Percentiles rank a stretch among this genome's conserved stretches.
phyloP scores from a whole-genome alignment of 2,797 vertebrate species.

The Loris lydekkerianus region DNA sequence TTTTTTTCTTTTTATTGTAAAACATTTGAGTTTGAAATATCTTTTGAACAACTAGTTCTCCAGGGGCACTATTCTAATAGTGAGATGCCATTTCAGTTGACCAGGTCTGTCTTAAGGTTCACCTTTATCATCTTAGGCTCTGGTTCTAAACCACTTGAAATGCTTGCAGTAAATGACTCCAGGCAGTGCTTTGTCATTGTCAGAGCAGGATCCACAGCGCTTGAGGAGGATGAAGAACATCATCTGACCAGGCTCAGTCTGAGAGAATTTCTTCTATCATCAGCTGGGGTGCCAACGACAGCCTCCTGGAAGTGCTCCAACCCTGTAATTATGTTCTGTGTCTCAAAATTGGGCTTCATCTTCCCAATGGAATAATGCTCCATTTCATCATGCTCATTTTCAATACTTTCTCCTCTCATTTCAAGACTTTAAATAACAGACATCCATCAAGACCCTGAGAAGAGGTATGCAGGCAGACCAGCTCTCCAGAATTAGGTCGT shows the following conservation, averaged over 20 bases:
- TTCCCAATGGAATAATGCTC: conserved; percentile 76
- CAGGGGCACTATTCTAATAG: no score
- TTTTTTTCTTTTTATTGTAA: no score
- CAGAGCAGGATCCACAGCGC: neutral
- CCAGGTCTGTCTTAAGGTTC: no score
- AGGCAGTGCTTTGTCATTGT: neutral
- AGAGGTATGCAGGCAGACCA: neutral
- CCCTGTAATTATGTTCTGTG: conserved; percentile 65
- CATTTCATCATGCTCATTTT: conserved; percentile 73
- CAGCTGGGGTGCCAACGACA: conserved; percentile 11
- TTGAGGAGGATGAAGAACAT: neutral
- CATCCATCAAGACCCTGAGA: conserved; percentile 39
- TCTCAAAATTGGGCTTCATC: conserved; percentile 58
- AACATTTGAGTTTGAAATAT: no score
- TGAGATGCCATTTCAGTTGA: no score
- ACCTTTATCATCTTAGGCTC: no score
- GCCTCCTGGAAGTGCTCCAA: conserved; percentile 63
- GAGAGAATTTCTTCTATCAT: conserved; percentile 10
- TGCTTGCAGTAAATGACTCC: neutral
- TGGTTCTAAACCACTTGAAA: no score
- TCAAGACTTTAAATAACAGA: conserved; percentile 70
- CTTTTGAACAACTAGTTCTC: no score
- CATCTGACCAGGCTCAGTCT: neutral
- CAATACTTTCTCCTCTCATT: conserved; percentile 53
- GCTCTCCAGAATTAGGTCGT: conserved; percentile 43